These are phyloP conservation scores for Lochmaea crataegi DNA, from an alignment of 2,888 invertebrate species.

Conservation along the genomic window DNA sequence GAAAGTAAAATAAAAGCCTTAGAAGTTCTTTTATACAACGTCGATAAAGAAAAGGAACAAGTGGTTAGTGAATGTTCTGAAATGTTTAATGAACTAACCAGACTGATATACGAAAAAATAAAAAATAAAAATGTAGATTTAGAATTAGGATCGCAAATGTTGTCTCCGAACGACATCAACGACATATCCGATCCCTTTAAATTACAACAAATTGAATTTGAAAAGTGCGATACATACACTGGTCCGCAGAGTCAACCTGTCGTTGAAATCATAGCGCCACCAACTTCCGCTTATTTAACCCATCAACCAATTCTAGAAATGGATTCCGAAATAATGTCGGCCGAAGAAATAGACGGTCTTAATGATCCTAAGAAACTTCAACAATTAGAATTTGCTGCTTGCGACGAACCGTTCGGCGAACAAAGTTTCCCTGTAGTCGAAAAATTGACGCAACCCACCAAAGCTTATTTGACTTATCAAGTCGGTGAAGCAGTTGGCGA, in stretches of 20 bases:
- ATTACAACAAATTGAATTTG: conserved; percentile 50
- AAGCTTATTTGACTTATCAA: conserved; percentile 59
- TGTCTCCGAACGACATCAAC: conserved; percentile 41
- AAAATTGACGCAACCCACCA: conserved; percentile 49
- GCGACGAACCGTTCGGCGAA: conserved; percentile 41
- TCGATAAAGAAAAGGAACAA: conserved; percentile 63
- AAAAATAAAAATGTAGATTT: conserved; percentile 6
- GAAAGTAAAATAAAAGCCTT: conserved; percentile 61
- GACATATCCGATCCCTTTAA: conserved; percentile 34
- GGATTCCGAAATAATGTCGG: conserved; percentile 49
- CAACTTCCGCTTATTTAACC: conserved; percentile 59
- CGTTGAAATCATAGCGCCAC: conserved; percentile 45
- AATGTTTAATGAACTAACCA: conserved; percentile 60
- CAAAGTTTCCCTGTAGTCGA: conserved; percentile 44
- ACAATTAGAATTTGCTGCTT: conserved; percentile 47
- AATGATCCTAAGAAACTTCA: conserved; percentile 41
- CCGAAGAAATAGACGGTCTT: conserved; percentile 38
- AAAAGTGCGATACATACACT: conserved; percentile 31
- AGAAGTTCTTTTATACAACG: conserved; percentile 62
- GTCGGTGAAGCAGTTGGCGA: conserved; percentile 56
- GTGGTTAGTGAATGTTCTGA: conserved; percentile 60
- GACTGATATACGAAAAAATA: conserved; percentile 53
- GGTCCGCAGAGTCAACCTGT: conserved; percentile 39
- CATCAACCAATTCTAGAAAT: conserved; percentile 48
- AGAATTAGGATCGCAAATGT: conserved; percentile 49